Base-by-base conservation (phyloP, 92 coral and sea anemone genomes). In the Epizoanthus fatuus region DNA sequence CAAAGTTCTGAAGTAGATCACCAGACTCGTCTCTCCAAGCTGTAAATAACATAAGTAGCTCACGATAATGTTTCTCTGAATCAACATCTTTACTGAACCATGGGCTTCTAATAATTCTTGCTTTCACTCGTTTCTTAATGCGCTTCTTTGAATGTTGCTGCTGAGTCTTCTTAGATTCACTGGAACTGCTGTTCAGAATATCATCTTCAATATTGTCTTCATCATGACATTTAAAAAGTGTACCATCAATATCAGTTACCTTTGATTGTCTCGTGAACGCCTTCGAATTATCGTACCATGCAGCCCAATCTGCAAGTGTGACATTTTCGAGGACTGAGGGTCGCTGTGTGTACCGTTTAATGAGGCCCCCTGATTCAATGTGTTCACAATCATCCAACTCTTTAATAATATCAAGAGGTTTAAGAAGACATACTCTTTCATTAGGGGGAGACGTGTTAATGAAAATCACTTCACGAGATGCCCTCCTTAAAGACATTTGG, bases 271-370 rank as follows among this genome's bases (percentile, higher is more conserved):
- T 29, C 1, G 35, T 29, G 35, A 2, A 29, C 1, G 35, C 35
- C 35, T 29, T 29, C 2, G 35, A 29, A 29, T 29, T 29, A 29
- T 29, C 2, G 2, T 29, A 29, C 92, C 92, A 88, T 76, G 92
- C 92, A 72, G n/a, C n/a, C n/a, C 92, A 91, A 81, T 89, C 95
- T 69, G 93, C 93, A 20, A 86, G 75, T 63, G 86, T 63, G n/a
- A 81, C 17, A 45, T 81, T 65, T 22, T 64, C 63, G 37, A 81
- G n/a, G n/a, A n/a, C n/a, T n/a, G n/a, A n/a, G 2, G 91, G 86
- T 70, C 86, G 73, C 69, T 87, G 59, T 53, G 38, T 67, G 60
- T 76, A 86, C 64, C 84, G 73, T 70, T 76, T 77, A 38, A 65
- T 29, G 35, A 86, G 66, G 29, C 89, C 84, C 35, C 75, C 63